Conservation (phyloP, 2,888 invertebrate species). For the Amiota communis region DNA sequence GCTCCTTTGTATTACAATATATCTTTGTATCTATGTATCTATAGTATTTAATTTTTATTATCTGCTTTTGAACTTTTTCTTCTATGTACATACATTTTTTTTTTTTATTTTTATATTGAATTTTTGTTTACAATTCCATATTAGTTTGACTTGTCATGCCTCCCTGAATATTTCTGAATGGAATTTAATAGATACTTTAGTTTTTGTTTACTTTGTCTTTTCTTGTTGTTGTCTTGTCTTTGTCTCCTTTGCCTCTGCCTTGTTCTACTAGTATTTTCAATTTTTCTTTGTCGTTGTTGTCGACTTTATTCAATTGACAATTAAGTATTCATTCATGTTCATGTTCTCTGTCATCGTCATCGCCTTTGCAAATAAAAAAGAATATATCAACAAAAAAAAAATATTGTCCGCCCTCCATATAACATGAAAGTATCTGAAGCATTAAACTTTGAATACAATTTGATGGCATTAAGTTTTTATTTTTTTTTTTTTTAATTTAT, state of each 20-base stretch:
- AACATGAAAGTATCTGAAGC: too few relatives aligned
- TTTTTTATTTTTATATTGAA: too few relatives aligned
- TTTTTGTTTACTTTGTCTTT: slow-evolving; percentile 4
- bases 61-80: slow-evolving; percentile 12
- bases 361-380: not conserved
- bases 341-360: not conserved
- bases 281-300: not conserved
- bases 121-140: slow-evolving; percentile 22
- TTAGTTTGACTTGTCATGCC: slow-evolving; percentile 28
- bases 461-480: too few relatives aligned
- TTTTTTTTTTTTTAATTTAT: too few relatives aligned
- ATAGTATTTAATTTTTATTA: slow-evolving; percentile 16
- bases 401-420: not conserved
- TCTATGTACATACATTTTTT: not conserved
- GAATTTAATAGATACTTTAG: slow-evolving; percentile 12
- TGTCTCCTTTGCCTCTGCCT: not conserved
- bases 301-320: slow-evolving; percentile 28
- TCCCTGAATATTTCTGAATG: slow-evolving; percentile 25
- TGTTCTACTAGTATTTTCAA: not conserved
- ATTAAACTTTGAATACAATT: too few relatives aligned
- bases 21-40: not conserved
- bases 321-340: slow-evolving; percentile 28
- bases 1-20: not conserved
- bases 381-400: slow-evolving; percentile 1
- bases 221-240: not conserved